Evolutionary conservation across 2,113 vertebrate genomes (phyloP), one percentile per base, ranked within the genome.

Genomic region (Synodontis membranacea): DNA sequence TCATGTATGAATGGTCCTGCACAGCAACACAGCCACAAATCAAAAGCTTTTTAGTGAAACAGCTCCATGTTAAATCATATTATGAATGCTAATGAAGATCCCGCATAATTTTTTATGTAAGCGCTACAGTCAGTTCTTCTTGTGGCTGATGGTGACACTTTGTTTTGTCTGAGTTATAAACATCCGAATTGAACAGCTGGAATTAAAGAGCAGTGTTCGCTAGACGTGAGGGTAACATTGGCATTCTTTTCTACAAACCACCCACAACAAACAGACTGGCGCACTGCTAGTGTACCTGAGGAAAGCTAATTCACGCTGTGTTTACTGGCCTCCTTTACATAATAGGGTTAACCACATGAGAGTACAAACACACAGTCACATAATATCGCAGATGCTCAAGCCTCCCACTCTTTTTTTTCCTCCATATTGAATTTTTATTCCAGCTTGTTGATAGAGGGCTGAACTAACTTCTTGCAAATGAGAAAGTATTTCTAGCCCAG

Each of bases 261-360:
- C 82, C 84, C 81, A 86, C 84, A 88, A 84, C 52, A 88, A 83
- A 88, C 83, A 46, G 85, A 86, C 48, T 64, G 37, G 31, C 58
- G 46, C 56, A 62, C 54, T 21, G 25, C 54, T 76, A 52, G 44
- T 50, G 54, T 82, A 83, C 86, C 85, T 87, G 80, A 75, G 46
- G 42, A 89, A 85, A 86, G 66, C 86, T 84, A 84, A 89, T 89
- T 85, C 70, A 79, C 34, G 58, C 82, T 87, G 50, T 89, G 81
- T 89, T 88, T 87, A 82, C 85, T 72, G 44, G 85, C 88, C 83
- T 88, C 70, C 85, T 91, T 89, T 86, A 87, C 87, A 86, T 90
- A 89, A 91, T 88, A 84, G 84, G 88, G 91, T 90, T 90, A 89
- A 89, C 88, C 87, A 80, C 89, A 88, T 84, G 84, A 88, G 86